Evolutionary conservation across 2,797 vertebrate species (phyloP), one percentile per base, ranked within the genome.

Genomic region (Vireo griseus): DNA sequence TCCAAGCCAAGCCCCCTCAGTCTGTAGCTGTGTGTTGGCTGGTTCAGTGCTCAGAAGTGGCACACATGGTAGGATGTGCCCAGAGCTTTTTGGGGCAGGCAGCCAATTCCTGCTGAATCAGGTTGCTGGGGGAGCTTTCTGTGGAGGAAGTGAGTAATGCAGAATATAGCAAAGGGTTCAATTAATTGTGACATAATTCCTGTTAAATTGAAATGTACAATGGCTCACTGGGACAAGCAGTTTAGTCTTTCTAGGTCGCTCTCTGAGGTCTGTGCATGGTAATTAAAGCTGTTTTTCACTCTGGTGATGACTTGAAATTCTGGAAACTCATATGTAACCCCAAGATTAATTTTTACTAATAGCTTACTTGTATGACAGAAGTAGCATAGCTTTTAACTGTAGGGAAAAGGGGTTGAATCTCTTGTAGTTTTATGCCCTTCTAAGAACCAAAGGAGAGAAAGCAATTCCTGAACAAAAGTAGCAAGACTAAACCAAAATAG

Each of bases 1-100:
- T 69, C 77, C 51, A 22, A 31, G 66, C n/a, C 21, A 24, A 65
- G n/a, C 17, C 11, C 24, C 13, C 20, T 67, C 57, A 8, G 1
- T 15, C 10, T 6, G 19, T 7, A 40, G 47, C 63, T 75, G 28
- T n/a, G 42, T 31, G 25, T 22, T 17, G 39, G 16, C 54, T 62
- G 33, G 3, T 40, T 52, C 3, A 2, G 42, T 54, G 67, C 55
- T 55, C 63, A 59, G 51, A 3, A 54, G 52, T 40, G 59, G 35
- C 37, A 5, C 40, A 9, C 1, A 0, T 14, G 26, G 39, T 1
- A 7, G 45, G 35, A 5, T 39, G 33, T 79, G n/a, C 42, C 62
- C 35, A 19, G 42, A 76, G 55, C 9, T 40, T 47, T 40, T 52
- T 35, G 48, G 31, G 50, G 4, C 59, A 39, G 40, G 4, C 50